These are phyloP conservation scores for Ditylenchus weischeri DNA, from an alignment of 2,888 invertebrate genomes.

Conservation along the genomic window DNA sequence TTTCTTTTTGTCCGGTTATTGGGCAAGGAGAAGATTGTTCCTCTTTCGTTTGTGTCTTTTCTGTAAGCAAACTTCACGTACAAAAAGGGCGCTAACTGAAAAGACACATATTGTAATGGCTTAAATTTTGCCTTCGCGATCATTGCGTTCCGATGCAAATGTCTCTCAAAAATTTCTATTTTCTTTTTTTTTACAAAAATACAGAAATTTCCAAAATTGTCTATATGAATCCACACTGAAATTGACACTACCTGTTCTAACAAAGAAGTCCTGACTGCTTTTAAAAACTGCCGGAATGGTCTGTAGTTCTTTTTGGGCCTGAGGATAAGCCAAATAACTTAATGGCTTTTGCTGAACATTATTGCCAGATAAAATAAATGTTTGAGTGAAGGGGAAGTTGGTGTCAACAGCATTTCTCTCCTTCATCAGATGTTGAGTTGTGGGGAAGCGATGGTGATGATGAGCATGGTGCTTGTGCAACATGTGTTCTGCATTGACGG, in stretches of 20 bases:
- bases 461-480: neutral
- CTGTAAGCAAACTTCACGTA: too few relatives aligned
- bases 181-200: neutral
- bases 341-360: neutral
- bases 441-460: neutral
- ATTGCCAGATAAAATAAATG: neutral
- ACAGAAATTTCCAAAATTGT: neutral
- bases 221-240: neutral
- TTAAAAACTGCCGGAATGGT: conserved; percentile 7
- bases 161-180: too few relatives aligned
- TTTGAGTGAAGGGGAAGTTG: neutral
- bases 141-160: too few relatives aligned
- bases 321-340: too few relatives aligned
- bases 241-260: conserved; percentile 18
- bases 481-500: conserved; percentile 1
- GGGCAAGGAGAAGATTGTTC: too few relatives aligned
- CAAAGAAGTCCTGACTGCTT: conserved; percentile 18
- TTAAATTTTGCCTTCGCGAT: too few relatives aligned
- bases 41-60: too few relatives aligned
- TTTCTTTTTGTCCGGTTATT: too few relatives aligned
- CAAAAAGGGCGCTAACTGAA: too few relatives aligned
- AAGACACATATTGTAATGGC: too few relatives aligned
- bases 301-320: neutral
- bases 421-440: neutral
- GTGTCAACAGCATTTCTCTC: neutral